Conservation (phyloP, 2,888 invertebrate species). For the Timandra comae region DNA sequence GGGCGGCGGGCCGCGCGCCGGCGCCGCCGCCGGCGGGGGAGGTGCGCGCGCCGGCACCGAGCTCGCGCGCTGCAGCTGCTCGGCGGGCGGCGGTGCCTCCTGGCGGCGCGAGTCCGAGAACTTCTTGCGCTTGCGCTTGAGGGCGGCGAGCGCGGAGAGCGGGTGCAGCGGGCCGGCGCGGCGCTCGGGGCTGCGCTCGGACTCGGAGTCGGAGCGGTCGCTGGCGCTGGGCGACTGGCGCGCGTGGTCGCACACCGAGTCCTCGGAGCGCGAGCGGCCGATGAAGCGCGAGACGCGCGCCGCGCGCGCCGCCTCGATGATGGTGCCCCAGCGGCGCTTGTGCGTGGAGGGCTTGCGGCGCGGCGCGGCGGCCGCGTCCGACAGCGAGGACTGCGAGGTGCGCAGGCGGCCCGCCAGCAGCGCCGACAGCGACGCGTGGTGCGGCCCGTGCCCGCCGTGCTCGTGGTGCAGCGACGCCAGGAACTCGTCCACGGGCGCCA, state of each 20-base stretch:
- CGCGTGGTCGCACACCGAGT: constrained; percentile 83
- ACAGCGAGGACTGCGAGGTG: constrained; percentile 59
- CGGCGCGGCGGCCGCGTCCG: constrained; percentile 38
- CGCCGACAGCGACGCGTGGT: constrained; percentile 79
- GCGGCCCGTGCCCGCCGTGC: constrained; percentile 57
- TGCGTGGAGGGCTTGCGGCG: constrained; percentile 74
- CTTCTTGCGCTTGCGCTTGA: constrained; percentile 88
- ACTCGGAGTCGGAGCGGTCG: constrained; percentile 84
- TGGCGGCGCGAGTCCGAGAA: constrained; percentile 87
- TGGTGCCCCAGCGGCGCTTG: constrained; percentile 88
- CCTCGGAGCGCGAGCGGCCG: constrained; percentile 87
- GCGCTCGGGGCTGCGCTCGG: constrained; percentile 79
- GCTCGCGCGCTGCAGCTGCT: constrained; percentile 44
- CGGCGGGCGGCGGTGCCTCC: constrained; percentile 34
- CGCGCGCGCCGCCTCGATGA: constrained; percentile 91
- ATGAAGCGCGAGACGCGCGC: constrained; percentile 88
- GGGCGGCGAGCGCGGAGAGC: constrained; percentile 81
- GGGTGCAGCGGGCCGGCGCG: constrained; percentile 48
- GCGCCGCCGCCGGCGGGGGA: constrained; percentile 30
- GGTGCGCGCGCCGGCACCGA: constrained; percentile 32
- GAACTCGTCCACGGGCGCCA: constrained; percentile 88
- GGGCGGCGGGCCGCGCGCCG: constrained; percentile 24
- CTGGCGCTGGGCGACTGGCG: constrained; percentile 76
- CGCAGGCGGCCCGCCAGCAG: constrained; percentile 79
- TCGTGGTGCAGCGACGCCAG: constrained; percentile 84